A percentile compares a stretch with the other conserved stretches of the same genome.
These are phyloP conservation scores for Geopemphigus sp. DNA, from an alignment of 1,140 invertebrate species.

Conservation along the genomic window DNA sequence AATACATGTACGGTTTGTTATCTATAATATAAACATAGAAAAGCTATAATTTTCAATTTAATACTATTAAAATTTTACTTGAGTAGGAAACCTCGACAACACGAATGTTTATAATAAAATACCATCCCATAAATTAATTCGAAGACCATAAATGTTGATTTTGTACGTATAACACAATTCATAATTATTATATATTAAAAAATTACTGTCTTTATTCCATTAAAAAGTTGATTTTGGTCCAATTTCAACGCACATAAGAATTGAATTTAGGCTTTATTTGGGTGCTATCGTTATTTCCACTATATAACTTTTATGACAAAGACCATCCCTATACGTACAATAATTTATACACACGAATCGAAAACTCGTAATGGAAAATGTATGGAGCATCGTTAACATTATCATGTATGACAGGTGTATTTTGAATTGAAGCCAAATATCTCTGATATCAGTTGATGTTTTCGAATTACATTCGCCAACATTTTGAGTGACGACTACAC, in stretches of 20 bases:
- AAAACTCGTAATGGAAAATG: constrained; percentile 8
- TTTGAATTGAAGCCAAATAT: constrained; percentile 36
- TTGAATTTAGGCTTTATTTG: constrained; percentile 2
- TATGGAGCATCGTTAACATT: constrained; percentile 6
- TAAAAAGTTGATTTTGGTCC: constrained; percentile 20
- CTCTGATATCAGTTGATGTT: neutral
- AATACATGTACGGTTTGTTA: too few relatives aligned
- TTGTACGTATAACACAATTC: too few relatives aligned
- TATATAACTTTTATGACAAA: constrained; percentile 27
- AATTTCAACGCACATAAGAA: constrained; percentile 27
- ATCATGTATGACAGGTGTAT: constrained; percentile 36
- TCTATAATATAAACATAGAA: too few relatives aligned
- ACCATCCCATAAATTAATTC: neutral
- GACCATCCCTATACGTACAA: neutral
- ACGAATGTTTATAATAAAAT: neutral
- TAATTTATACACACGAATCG: constrained; percentile 20
- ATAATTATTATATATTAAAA: too few relatives aligned
- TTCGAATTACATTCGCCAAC: constrained; percentile 20
- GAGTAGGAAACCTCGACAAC: neutral
- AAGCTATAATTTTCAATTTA: neutral
- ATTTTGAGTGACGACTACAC: constrained; percentile 21
- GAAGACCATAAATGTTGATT: neutral
- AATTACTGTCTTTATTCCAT: too few relatives aligned
- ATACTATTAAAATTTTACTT: neutral
- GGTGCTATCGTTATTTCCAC: constrained; percentile 41